Percentiles rank a stretch among this genome's conserved stretches.
These are phyloP conservation scores for Drosophila hawaiiensis DNA, from an alignment of 2,888 invertebrate genomes.

Conservation along the genomic window DNA sequence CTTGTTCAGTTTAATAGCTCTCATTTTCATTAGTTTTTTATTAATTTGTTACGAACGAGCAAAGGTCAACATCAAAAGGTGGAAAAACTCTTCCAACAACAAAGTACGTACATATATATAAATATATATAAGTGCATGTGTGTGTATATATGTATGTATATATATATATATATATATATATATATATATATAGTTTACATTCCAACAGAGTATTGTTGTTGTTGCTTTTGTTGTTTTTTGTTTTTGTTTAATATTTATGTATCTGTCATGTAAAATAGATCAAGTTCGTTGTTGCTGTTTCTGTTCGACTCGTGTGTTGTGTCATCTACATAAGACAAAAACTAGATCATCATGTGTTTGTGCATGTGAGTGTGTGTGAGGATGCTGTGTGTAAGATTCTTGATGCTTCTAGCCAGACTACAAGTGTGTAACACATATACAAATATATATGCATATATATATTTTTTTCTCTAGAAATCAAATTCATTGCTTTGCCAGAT, in stretches of 20 bases:
- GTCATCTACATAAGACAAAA: conserved; percentile 38
- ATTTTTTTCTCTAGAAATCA: conserved; percentile 12
- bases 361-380: conserved; percentile 6
- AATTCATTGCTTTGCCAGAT: conserved; percentile 15
- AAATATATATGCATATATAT: neutral
- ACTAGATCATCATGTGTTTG: conserved; percentile 46
- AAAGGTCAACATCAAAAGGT: conserved; percentile 52
- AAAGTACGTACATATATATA: neutral
- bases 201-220: conserved; percentile 22
- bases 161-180: neutral
- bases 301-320: conserved; percentile 33
- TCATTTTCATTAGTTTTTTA: conserved; percentile 52
- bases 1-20: conserved; percentile 27
- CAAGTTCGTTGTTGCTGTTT: conserved; percentile 65
- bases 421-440: neutral
- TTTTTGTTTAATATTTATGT: conserved; percentile 45
- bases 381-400: conserved; percentile 23
- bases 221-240: neutral
- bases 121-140: neutral
- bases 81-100: conserved; percentile 11
- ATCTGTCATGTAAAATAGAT: conserved; percentile 63
- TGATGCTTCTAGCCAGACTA: conserved; percentile 6
- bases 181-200: neutral
- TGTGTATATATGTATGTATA: neutral
- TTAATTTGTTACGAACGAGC: conserved; percentile 56